Conservation (phyloP, 1,140 invertebrate species). For the Mercenaria mercenaria region DNA sequence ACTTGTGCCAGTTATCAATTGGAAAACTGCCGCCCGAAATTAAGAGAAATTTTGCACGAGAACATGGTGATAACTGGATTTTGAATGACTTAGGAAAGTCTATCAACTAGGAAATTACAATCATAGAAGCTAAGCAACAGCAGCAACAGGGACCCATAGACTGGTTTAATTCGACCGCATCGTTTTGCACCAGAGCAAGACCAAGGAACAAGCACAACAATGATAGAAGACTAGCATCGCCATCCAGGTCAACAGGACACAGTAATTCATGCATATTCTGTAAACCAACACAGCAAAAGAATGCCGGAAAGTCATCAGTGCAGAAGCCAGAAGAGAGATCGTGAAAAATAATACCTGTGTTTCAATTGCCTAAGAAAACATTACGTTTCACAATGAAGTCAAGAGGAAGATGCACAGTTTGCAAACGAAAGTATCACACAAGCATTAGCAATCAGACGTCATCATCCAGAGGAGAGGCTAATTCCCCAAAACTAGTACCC, state of each 20-base stretch:
- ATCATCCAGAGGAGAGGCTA: too few relatives aligned
- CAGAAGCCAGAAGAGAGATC: neutral
- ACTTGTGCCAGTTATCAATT: neutral
- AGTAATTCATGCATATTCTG: neutral
- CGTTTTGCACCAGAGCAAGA: neutral
- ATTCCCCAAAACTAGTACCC: too few relatives aligned
- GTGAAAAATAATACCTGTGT: slow-evolving; percentile 34
- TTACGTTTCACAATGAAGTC: slow-evolving; percentile 10
- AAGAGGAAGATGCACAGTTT: neutral
- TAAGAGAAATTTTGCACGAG: neutral
- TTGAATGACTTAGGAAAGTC: too few relatives aligned
- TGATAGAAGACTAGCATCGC: too few relatives aligned
- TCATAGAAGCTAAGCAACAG: neutral
- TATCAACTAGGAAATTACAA: neutral
- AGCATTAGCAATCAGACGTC: too few relatives aligned
- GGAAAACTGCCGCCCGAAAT: neutral
- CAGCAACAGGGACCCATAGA: neutral
- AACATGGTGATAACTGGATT: neutral
- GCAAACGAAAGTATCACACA: too few relatives aligned
- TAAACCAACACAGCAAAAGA: neutral
- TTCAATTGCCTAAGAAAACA: slow-evolving; percentile 27
- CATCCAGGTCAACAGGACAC: neutral
- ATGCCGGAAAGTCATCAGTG: neutral
- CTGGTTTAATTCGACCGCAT: neutral
- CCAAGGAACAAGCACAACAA: neutral